A percentile compares a stretch with the other conserved stretches of the same genome.
Evolutionary conservation across 2,888 invertebrate genomes (phyloP).

Genomic region (Dimorphilus gyrociliatus): DNA sequence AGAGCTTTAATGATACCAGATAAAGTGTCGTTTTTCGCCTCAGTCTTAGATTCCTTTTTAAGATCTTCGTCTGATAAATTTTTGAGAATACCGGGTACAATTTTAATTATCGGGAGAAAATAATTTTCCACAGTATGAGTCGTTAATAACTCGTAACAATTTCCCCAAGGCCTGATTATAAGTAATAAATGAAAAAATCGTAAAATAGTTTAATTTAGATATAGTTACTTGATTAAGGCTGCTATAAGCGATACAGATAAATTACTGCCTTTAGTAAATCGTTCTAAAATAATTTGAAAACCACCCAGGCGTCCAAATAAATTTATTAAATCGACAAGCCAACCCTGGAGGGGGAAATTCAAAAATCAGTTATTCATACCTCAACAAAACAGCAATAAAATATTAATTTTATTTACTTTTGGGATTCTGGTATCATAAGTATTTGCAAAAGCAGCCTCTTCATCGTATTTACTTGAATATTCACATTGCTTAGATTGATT

Average conservation of each 20-base stretch:
- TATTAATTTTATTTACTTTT: constrained; percentile 38
- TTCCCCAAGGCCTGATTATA: constrained; percentile 60
- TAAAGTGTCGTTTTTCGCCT: constrained; percentile 82
- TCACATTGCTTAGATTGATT: too few relatives aligned
- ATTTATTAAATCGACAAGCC: constrained; percentile 90
- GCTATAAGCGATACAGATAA: constrained; percentile 60
- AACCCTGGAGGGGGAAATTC: constrained; percentile 45
- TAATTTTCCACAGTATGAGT: constrained; percentile 75
- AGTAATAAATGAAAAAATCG: constrained; percentile 4
- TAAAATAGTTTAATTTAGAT: constrained; percentile 2
- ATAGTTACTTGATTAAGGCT: constrained; percentile 48
- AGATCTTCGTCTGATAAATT: constrained; percentile 84
- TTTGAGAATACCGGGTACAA: constrained; percentile 46
- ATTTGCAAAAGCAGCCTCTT: constrained; percentile 48
- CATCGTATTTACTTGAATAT: too few relatives aligned
- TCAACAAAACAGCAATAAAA: constrained; percentile 1
- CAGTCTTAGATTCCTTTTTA: constrained; percentile 82
- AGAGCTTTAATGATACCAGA: constrained; percentile 81
- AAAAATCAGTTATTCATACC: not conserved
- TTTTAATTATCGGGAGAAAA: constrained; percentile 72
- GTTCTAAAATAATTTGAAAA: constrained; percentile 50
- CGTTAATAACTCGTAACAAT: constrained; percentile 76
- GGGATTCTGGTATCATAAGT: constrained; percentile 67
- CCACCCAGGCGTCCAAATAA: constrained; percentile 76
- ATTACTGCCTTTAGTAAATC: constrained; percentile 42